A percentile compares a stretch with the other conserved stretches of the same genome.
Conservation (phyloP, 2,797 vertebrate species). For the Catharus ustulatus region DNA sequence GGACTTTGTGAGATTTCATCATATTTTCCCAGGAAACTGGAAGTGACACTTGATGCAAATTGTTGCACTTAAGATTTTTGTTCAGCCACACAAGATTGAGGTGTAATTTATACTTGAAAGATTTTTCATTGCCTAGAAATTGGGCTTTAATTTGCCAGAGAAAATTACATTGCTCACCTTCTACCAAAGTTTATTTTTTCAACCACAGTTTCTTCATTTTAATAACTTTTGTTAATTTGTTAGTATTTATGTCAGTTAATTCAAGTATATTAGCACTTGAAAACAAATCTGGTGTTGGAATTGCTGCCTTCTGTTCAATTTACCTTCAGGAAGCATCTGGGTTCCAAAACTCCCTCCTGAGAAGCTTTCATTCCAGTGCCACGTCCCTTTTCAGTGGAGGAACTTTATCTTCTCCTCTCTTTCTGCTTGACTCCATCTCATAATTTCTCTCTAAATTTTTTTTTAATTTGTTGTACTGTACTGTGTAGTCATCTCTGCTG, state of each 20-base stretch:
- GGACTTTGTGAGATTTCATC: background rate
- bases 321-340: background rate
- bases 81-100: background rate
- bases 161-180: background rate
- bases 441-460: background rate
- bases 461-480: background rate
- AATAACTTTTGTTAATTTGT: background rate
- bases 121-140: background rate
- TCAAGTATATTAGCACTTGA: background rate
- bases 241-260: background rate
- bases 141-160: background rate
- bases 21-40: background rate
- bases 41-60: background rate
- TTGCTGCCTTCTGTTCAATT: background rate
- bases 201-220: background rate
- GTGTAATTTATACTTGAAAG: background rate
- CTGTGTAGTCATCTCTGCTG: background rate
- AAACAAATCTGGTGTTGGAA: background rate
- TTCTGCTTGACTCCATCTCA: background rate
- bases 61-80: background rate
- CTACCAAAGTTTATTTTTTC: background rate
- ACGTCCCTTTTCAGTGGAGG: background rate
- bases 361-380: background rate
- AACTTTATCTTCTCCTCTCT: background rate
- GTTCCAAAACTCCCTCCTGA: background rate